phyloP scores from a whole-genome alignment of 2,113 vertebrate species.

The Onychostruthus taczanowskii region DNA sequence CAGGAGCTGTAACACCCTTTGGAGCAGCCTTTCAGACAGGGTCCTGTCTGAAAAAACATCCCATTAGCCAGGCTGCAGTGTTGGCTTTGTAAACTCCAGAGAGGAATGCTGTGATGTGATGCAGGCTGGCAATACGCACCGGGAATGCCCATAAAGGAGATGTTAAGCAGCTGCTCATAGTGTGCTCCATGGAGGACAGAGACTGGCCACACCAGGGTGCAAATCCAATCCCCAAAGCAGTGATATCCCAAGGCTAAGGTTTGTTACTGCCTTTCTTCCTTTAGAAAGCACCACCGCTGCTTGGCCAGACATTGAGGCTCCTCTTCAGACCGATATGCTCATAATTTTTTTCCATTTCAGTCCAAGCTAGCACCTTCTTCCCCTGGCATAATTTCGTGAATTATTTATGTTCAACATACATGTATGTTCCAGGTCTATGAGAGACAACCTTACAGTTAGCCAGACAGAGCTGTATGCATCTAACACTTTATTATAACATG shows the following conservation, averaged over 20 bases:
- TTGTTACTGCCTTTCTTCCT: not conserved
- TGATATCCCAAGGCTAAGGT: not conserved
- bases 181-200: not conserved
- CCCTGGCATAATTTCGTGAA: not conserved
- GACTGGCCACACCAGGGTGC: rapidly evolving
- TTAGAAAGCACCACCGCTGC: not conserved
- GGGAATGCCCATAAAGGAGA: not conserved
- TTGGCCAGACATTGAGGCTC: not conserved
- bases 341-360: not conserved
- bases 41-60: not conserved
- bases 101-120: not conserved
- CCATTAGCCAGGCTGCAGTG: not conserved
- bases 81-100: not conserved
- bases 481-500: not conserved
- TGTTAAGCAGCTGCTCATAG: not conserved
- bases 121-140: rapidly evolving
- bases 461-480: not conserved
- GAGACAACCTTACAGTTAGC: not conserved
- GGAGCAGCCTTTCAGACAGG: not conserved
- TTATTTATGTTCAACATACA: not conserved
- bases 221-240: not conserved
- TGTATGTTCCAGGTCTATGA: rapidly evolving
- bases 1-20: not conserved
- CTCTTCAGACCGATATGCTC: not conserved
- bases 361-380: not conserved